phyloP scores from a whole-genome alignment of 2,113 vertebrate genomes.

The Hippocampus barbouri region DNA sequence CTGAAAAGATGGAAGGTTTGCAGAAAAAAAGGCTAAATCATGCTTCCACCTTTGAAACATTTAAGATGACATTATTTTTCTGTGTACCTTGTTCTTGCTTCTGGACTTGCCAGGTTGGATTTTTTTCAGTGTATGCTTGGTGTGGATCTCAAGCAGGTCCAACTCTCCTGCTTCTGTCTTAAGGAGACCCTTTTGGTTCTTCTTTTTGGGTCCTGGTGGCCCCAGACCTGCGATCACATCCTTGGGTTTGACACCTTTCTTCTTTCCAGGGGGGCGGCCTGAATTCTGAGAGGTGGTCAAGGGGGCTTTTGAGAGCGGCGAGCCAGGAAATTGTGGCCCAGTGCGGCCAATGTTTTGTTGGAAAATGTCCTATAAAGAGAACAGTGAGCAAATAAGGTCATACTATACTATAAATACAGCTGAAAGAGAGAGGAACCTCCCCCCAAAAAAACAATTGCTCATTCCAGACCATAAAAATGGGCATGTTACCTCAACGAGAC shows the following conservation, averaged over 20 bases:
- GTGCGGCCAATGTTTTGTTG: constrained; percentile 85
- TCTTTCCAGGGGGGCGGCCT: constrained; percentile 77
- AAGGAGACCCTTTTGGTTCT: constrained; percentile 72
- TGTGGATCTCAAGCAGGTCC: constrained; percentile 83
- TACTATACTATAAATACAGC: neutral
- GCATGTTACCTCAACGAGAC: constrained; percentile 82
- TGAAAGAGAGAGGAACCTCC: too few species aligned
- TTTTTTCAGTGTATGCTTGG: constrained; percentile 81
- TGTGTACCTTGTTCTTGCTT: constrained; percentile 79
- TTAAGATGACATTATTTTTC: neutral
- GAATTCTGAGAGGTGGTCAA: constrained; percentile 71
- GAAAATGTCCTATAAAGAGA: constrained; percentile 79
- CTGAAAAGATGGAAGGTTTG: constrained; percentile 53
- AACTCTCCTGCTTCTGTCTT: constrained; percentile 76
- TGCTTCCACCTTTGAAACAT: neutral
- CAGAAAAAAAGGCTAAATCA: neutral
- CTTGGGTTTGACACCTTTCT: constrained; percentile 79
- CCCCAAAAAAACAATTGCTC: neutral
- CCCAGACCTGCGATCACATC: constrained; percentile 59
- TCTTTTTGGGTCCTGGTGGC: constrained; percentile 73
- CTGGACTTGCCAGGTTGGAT: constrained; percentile 74
- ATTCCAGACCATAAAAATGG: too few species aligned
- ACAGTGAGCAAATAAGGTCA: neutral
- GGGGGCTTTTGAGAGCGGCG: constrained; percentile 72
- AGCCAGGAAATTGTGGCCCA: constrained; percentile 76